Base-by-base conservation (phyloP, 2,888 invertebrate species). In the Omphaloscelis lunosa region DNA sequence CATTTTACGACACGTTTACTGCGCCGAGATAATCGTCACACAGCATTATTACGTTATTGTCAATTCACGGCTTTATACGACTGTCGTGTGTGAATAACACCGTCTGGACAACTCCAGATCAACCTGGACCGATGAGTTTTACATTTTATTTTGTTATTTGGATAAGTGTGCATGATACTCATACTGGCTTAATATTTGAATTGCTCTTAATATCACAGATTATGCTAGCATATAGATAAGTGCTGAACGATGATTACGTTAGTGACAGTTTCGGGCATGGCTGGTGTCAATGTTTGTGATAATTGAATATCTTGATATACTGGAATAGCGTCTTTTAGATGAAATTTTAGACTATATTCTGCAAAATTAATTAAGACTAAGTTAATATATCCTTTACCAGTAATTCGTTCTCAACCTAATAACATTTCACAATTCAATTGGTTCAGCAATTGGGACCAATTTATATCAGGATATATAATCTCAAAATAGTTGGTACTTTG, bases 41-140 rank as follows among this genome's bases (percentile, higher is more conserved):
- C 88, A 85, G 80, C 83, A 90, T 89, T 89, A 89, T 88, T 86
- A 89, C 84, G 84, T 84, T 90, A 84, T 89, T 87, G 89, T 86
- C 88, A 86, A 85, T 89, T 87, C 86, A 84, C 77, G 73, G 73
- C 80, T 84, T 79, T 83, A 86, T 84, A 77, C 75, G 80, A 80
- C 45, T 61, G 73, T 70, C 72, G 63, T 81, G 77, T 77, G 88
- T 77, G 89, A 80, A 85, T 83, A 69, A 88, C 78, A 77, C 27
- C 62, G 80, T 70, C 80, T 86, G 74, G 74, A 59, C 76, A 63
- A 34, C 65, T 83, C 53, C 66, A 62, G 48, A 63, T 73, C 56
- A 71, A 7, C 58, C 15, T 56, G 15, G 62, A 62, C 78, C 82
- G 63, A 82, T 78, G 80, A 80, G 73, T 71, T 71, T 74, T 58